Evolutionary conservation across 2,888 invertebrate species (phyloP).

Genomic region (Perizoma flavofasciatum): DNA sequence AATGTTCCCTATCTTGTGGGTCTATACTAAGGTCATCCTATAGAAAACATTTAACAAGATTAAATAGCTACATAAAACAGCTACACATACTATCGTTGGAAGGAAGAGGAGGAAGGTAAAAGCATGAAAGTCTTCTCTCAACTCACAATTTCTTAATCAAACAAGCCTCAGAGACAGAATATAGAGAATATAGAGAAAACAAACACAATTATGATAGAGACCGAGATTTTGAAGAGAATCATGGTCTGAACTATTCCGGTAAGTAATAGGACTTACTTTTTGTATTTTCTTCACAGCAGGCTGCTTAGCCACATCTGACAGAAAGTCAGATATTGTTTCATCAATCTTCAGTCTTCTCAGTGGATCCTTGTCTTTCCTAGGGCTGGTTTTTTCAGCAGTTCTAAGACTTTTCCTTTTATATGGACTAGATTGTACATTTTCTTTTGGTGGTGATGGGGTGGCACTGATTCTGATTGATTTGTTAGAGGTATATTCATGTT

Average conservation of each 20-base stretch:
- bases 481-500: conserved; percentile 38
- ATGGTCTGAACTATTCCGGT: too few species aligned
- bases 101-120: too few species aligned
- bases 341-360: conserved; percentile 58
- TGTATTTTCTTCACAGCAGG: conserved; percentile 48
- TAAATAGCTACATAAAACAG: too few species aligned
- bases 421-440: conserved; percentile 26
- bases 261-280: conserved; percentile 44
- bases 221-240: too few species aligned
- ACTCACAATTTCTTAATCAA: too few species aligned
- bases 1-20: conserved; percentile 54
- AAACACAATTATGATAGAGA: too few species aligned
- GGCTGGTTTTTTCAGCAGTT: conserved; percentile 50
- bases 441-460: conserved; percentile 51
- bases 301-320: conserved; percentile 50
- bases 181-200: too few species aligned
- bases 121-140: too few species aligned
- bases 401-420: conserved; percentile 41
- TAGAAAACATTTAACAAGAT: conserved; percentile 17
- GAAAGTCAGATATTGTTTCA: conserved; percentile 50
- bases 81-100: too few species aligned
- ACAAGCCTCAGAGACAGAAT: too few species aligned
- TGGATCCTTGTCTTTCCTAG: conserved; percentile 52
- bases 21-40: conserved; percentile 45
- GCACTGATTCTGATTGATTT: conserved; percentile 52